Evolutionary conservation across 2,888 invertebrate genomes (phyloP).

Genomic region (Corythucha ciliata): DNA sequence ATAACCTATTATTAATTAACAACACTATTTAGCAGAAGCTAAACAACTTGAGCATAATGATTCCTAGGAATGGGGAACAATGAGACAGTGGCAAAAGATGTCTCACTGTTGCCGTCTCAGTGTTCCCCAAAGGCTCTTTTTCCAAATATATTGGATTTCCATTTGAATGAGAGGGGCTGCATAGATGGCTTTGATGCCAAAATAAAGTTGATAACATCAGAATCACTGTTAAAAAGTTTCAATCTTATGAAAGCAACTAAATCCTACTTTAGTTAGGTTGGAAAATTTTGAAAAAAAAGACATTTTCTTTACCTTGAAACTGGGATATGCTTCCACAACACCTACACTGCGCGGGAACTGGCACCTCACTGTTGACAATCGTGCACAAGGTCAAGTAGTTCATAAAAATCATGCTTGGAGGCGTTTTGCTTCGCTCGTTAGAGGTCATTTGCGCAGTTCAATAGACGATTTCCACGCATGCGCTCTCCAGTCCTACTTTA

Average conservation of each 20-base stretch:
- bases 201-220: constrained; percentile 1
- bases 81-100: constrained; percentile 12
- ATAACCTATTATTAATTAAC: background rate
- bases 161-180: constrained; percentile 1
- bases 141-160: constrained; percentile 7
- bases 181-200: constrained; percentile 3
- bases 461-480: too few relatives aligned
- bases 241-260: constrained; percentile 9
- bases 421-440: too few relatives aligned
- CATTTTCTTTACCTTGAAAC: constrained; percentile 7
- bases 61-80: constrained; percentile 7
- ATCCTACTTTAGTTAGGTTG: constrained; percentile 7
- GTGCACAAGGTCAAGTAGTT: background rate
- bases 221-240: constrained; percentile 14
- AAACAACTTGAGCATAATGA: constrained; percentile 5
- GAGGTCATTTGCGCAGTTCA: too few relatives aligned
- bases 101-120: constrained; percentile 12
- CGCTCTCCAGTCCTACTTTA: too few relatives aligned
- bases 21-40: constrained; percentile 6
- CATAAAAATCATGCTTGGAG: background rate
- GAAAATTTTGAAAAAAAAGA: constrained; percentile 10
- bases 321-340: constrained; percentile 1
- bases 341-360: background rate
- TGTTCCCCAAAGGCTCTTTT: constrained; percentile 8
- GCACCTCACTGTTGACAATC: background rate